Evolutionary conservation across 92 coral and sea anemone genomes (phyloP).

Genomic region (Zoanthus gigantus): DNA sequence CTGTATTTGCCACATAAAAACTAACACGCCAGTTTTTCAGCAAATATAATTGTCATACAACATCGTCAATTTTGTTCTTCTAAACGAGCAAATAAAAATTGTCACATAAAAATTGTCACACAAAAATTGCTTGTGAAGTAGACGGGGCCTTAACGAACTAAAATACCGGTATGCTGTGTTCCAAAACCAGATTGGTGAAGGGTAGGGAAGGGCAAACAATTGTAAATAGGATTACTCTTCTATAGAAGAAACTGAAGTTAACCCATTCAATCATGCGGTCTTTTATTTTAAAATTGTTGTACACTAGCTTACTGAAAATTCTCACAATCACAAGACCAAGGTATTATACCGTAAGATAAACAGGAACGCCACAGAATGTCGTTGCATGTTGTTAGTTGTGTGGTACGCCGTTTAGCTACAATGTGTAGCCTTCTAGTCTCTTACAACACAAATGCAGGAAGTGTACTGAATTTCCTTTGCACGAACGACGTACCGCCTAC

Average conservation of each 20-base stretch:
- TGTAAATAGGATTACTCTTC: not conserved
- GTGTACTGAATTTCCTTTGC: not conserved
- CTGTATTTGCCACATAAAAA: too few species aligned
- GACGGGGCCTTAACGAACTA: not conserved
- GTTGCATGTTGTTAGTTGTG: conserved; percentile 31
- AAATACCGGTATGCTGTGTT: not conserved
- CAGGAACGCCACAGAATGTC: conserved; percentile 52
- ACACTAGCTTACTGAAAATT: not conserved
- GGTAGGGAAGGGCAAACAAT: not conserved
- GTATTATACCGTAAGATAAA: conserved; percentile 14
- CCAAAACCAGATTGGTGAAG: not conserved
- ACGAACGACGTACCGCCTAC: not conserved
- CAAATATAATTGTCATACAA: too few species aligned
- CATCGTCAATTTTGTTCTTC: too few species aligned
- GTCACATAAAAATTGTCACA: too few species aligned
- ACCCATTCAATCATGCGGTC: not conserved
- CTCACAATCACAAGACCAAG: conserved; percentile 26
- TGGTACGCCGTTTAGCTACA: conserved; percentile 24
- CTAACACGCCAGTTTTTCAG: too few species aligned
- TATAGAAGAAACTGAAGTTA: not conserved
- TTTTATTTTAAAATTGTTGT: not conserved
- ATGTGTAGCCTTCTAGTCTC: conserved; percentile 31
- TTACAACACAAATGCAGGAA: conserved; percentile 29
- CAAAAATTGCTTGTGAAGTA: too few species aligned
- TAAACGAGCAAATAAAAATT: not conserved